Percentiles rank a stretch among this genome's conserved stretches.
Conservation (phyloP, 1,140 invertebrate genomes). For the Pogonomyrmex barbatus region DNA sequence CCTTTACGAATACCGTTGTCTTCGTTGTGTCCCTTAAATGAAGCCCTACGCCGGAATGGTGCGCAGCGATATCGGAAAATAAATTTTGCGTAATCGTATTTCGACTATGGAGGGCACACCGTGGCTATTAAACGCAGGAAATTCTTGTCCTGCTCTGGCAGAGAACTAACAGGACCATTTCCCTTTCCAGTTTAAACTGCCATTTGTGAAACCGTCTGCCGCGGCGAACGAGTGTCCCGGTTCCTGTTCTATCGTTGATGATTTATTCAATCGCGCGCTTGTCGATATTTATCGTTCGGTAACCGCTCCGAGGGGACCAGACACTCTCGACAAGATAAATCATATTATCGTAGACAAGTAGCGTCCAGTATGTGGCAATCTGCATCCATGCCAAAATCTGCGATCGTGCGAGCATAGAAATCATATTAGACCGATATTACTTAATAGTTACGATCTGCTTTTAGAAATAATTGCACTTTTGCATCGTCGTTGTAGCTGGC, state of each 20-base stretch:
- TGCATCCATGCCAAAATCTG: conserved; percentile 68
- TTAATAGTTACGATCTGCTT: conserved; percentile 65
- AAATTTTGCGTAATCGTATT: conserved; percentile 62
- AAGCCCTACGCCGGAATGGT: background rate
- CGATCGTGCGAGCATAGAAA: conserved; percentile 62
- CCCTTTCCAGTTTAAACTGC: conserved; percentile 57
- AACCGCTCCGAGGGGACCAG: conserved; percentile 47
- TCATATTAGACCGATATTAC: conserved; percentile 72
- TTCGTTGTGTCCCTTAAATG: conserved; percentile 32
- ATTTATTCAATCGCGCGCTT: conserved; percentile 75
- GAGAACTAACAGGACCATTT: conserved; percentile 50
- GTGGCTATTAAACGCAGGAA: conserved; percentile 62
- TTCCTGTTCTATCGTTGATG: conserved; percentile 67
- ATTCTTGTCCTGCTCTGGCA: conserved; percentile 54
- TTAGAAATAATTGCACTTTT: background rate
- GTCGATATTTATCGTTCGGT: conserved; percentile 74
- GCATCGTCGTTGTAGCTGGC: background rate
- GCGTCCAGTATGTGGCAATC: conserved; percentile 71
- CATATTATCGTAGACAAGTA: conserved; percentile 78
- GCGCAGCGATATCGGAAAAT: conserved; percentile 54
- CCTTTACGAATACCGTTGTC: conserved; percentile 48
- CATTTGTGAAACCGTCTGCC: conserved; percentile 58
- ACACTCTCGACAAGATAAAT: conserved; percentile 73
- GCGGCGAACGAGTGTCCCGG: conserved; percentile 44
- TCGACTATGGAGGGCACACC: conserved; percentile 22